Evolutionary conservation across 2,797 vertebrate genomes (phyloP), one percentile per base, ranked within the genome.

Genomic region (Tokudaia tokunoshimensis): DNA sequence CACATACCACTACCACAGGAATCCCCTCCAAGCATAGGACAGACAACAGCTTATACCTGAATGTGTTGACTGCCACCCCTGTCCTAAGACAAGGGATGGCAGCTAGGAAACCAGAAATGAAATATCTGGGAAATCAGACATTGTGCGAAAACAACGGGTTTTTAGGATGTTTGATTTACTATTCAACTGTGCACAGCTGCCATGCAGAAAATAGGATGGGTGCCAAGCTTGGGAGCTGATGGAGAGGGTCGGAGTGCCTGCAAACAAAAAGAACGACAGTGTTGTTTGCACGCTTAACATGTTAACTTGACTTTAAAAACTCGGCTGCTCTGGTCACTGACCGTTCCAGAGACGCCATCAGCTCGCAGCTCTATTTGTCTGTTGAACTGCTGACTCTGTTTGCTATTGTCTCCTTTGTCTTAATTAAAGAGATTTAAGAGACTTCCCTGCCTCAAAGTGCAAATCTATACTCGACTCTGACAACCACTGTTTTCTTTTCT

Each of bases 131-230:
- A 98, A 99, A 99, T 98, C 98, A 98, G 98, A 98, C 98, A 99
- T 99, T 99, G 99, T 99, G 98, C 98, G 98, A 98, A 99, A 98
- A 99, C 99, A 99, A 99, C 98, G 96, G 98, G 98, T 98, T 98
- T 92, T 99, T 99, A 98, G 99, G 98, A 98, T 98, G 98, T 99
- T 98, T 99, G 99, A 99, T 99, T 99, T 98, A 99, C 99, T 98
- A 99, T 99, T 99, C 99, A 99, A 98, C 98, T 98, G 97, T 96
- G 98, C 47, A 91, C 99, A 99, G 99, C 99, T 99, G 99, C 98
- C 98, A 97, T 98, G 98, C 93, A 94, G 98, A 98, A 99, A 98
- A 98, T 98, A 98, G 98, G 98, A 98, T 81, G 88, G 93, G 67
- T 98, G 99, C 99, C 99, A 99, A 98, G 97, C 97, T 9, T 63